Evolutionary conservation across 2,113 vertebrate genomes (phyloP), one percentile per base, ranked within the genome.

Genomic region (Lasiurus cinereus): DNA sequence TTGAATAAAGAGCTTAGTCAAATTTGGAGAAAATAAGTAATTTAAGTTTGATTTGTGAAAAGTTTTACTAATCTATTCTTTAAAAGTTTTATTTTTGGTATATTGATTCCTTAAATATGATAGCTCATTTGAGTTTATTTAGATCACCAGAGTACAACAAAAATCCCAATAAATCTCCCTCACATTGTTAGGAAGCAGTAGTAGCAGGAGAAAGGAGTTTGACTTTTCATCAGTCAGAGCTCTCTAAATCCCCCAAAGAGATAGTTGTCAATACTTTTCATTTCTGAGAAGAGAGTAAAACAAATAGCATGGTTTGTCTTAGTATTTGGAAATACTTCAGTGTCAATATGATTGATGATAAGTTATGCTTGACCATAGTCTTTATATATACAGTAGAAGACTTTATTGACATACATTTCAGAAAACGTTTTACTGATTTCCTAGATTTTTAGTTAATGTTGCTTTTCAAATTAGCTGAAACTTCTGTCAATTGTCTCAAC

Each of bases 101-200:
- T 54, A 88, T 24, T 2, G 4, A 0, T 90, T 96, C 56, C 33
- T 79, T 50, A 84, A 95, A 59, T 93, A n/a, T 33, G 36, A 92
- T 15, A 43, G 29, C 4, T 90, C n/a, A 50, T 92, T 16, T 96
- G 76, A 83, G 59, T 96, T 95, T 90, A 36, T 94, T 78, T 56
- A 72, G 22, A 43, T 92, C 80, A 92, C 12, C 36, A 97, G 67
- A 29, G 46, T 69, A 24, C 62, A 90, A 36, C 54, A 66, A 31
- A 83, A 91, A 88, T 59, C 66, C 22, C n/a, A 36, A 4, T 59
- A 92, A 88, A 84, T 83, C 8, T 31, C 46, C 56, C 56, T 59
- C 62, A 24, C 2, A 62, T 2, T 76, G 67, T 24, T 64, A 82
- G 59, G 90, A 62, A 83, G 15, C 15, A 82, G 27, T 52, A 62